Evolutionary conservation across 2,113 vertebrate genomes (phyloP), one percentile per base, ranked within the genome.

Genomic region (Albula goreensis): DNA sequence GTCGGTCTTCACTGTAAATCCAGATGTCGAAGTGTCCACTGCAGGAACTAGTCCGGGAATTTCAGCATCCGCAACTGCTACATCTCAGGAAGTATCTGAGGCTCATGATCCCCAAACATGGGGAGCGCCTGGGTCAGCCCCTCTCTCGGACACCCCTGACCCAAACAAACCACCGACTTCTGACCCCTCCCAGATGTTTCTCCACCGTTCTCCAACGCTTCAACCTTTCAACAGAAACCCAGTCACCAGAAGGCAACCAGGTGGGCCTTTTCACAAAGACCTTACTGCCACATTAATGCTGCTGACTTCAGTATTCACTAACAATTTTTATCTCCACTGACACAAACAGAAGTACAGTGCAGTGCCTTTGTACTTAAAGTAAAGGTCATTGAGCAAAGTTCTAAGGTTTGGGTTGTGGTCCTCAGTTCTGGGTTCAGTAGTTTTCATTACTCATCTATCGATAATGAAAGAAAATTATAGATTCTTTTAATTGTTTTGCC

Each of bases 151-250:
- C 8, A 12, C 17, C 1, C 78, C 53, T 22, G 15, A n/a, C 6
- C 13, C 22, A 2, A 49, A 25, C 19, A 74, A 49, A 31, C 87
- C 91, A 50, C 87, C 83, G 8, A 86, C 88, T 0, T 77, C 90
- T 11, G 89, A 88, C 11, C 79, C 78, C 56, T 74, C 74, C 88
- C 80, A 86, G 52, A 74, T 70, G 80, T 51, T 5, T 2, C 49
- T 56, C 12, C 52, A n/a, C 83, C 13, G 78, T 31, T 49, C 87
- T 12, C 41, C 60, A 8, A 13, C 51, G 10, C n/a, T 50, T 17
- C 17, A 41, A 9, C 49, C 41, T 12, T 25, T 51, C 49, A 19
- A 13, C 5, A 83, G 53, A 5, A 15, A 74, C 9, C n/a, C 86
- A 22, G 11, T 52, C 5, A 56, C 17, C 51, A 83, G 50, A 83